Evolutionary conservation across 2,113 vertebrate genomes (phyloP).

Genomic region (Tachysurus vachellii): DNA sequence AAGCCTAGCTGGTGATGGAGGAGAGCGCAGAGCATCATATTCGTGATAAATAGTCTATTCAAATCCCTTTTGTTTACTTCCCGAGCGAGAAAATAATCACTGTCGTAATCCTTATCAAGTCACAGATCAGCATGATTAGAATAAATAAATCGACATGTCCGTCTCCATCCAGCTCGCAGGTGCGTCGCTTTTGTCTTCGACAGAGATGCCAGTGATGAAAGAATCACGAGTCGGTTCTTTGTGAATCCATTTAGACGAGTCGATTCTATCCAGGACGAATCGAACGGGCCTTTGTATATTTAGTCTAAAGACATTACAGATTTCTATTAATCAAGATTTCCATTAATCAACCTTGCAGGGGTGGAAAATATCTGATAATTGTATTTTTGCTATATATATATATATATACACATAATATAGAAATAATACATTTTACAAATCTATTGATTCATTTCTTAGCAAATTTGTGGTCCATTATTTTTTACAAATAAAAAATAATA

Average conservation of each 20-base stretch:
- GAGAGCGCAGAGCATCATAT: slow-evolving; percentile 1
- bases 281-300: neutral
- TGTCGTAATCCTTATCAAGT: neutral
- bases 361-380: neutral
- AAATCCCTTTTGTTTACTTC: neutral
- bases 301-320: neutral
- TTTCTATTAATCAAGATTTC: neutral
- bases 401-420: too few species aligned
- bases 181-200: slow-evolving; percentile 21
- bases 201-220: neutral
- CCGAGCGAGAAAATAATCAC: neutral
- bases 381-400: neutral
- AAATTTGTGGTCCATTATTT: too few species aligned
- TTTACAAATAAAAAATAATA: too few species aligned
- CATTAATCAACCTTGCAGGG: neutral
- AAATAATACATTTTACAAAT: too few species aligned
- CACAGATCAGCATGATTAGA: neutral
- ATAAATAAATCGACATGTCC: slow-evolving; percentile 6
- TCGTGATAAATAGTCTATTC: neutral
- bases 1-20: neutral
- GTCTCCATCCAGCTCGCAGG: neutral
- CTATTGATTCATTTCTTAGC: too few species aligned
- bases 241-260: neutral
- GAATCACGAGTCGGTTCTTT: slow-evolving; percentile 1
- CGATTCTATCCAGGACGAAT: neutral